These are phyloP conservation scores for Diorhabda elongata DNA, from an alignment of 1,140 invertebrate species.

Conservation along the genomic window DNA sequence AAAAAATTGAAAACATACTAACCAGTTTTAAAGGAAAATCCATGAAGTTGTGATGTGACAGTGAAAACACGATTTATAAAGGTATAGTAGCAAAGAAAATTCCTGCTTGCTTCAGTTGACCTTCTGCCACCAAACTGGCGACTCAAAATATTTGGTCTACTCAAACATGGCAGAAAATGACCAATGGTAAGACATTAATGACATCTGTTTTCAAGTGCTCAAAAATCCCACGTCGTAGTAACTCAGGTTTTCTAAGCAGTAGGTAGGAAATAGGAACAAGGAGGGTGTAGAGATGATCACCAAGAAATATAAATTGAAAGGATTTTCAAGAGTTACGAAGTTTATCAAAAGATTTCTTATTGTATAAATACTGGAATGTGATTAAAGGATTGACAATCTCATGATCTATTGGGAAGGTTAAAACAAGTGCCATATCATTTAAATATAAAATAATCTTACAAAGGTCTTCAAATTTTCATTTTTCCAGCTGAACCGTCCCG, in stretches of 20 bases:
- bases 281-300: background rate
- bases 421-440: constrained; percentile 6
- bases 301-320: background rate
- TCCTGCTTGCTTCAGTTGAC: constrained; percentile 16
- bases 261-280: background rate
- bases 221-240: constrained; percentile 8
- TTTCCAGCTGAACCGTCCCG: constrained; percentile 13
- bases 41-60: constrained; percentile 17
- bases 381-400: background rate
- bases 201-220: constrained; percentile 10
- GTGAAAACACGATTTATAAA: constrained; percentile 15
- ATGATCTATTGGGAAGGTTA: background rate
- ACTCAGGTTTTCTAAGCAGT: background rate
- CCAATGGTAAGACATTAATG: constrained; percentile 16
- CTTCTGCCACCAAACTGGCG: constrained; percentile 4
- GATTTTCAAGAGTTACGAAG: constrained; percentile 3
- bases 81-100: constrained; percentile 21
- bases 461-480: constrained; percentile 11
- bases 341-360: too few species aligned
- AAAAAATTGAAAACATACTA: constrained; percentile 20
- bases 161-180: constrained; percentile 16
- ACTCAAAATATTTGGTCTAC: constrained; percentile 8
- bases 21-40: constrained; percentile 24
- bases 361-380: too few species aligned
- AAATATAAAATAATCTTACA: constrained; percentile 11